Evolutionary conservation across 2,888 invertebrate genomes (phyloP), one percentile per base, ranked within the genome.

Genomic region (Campoletis raptor): DNA sequence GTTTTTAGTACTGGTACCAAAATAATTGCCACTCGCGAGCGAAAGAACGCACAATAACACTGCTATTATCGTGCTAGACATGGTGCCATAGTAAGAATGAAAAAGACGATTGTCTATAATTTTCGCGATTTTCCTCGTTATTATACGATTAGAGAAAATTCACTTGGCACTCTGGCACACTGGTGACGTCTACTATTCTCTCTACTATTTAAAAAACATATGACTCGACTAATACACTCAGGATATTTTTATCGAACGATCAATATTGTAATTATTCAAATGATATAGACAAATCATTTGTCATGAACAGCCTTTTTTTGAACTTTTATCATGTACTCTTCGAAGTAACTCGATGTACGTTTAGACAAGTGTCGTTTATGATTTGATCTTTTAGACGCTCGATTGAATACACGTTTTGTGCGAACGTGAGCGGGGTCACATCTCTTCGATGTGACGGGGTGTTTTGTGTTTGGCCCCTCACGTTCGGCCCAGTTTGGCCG

Each of bases 21-120:
- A 93, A 85, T 92, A 92, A 90, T 92, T 93, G 76, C 90, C 87
- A 74, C 85, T 80, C 24, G 70, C 89, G 24, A 86, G 61, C 24
- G 82, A 77, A 45, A 83, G 42, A 48, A 84, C 67, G 85, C 73
- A 89, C 81, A 81, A 86, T 78, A 86, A 84, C 54, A 79, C 74
- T 5, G 69, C 52, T 74, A 84, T 79, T 82, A 66, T 81, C 6
- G 86, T 82, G 73, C 73, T 69, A 42, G 86, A 84, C 86, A 86
- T 86, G 18, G 64, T 86, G 83, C 81, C 86, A 86, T 86, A 84
- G 40, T 86, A 81, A 66, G 21, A 21, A 36, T 66, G 24, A 21
- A 54, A 67, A 54, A 52, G 6, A 10, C 2, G 6, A 15, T 21
- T 37, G 21, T 73, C 30, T 61, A 30, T 21, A 9, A 24, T 18